A percentile compares a stretch with the other conserved stretches of the same genome.
These are phyloP conservation scores for Tetrax tetrax DNA, from an alignment of 2,113 vertebrate species.

Conservation along the genomic window DNA sequence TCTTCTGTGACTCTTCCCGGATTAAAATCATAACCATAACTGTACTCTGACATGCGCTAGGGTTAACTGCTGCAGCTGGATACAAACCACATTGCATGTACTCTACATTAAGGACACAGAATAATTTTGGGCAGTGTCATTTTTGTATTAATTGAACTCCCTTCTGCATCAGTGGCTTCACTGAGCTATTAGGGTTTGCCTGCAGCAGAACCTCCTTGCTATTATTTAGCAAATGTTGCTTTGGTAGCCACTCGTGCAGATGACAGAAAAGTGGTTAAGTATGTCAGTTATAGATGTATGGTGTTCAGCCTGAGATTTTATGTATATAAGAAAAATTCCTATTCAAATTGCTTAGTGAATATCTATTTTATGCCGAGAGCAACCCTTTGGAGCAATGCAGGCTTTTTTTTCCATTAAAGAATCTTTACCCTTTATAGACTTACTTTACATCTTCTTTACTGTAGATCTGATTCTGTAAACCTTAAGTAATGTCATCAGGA, in stretches of 20 bases:
- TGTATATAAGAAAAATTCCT: background rate
- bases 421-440: background rate
- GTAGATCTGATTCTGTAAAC: background rate
- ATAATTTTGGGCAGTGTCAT: slow-evolving; percentile 16
- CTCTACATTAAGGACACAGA: background rate
- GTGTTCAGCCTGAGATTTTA: background rate
- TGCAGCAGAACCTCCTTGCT: slow-evolving; percentile 10
- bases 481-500: background rate
- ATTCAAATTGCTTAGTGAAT: background rate
- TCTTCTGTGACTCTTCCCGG: background rate
- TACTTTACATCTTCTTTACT: background rate
- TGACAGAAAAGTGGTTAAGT: background rate
- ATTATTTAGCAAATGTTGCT: slow-evolving; percentile 41
- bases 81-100: accelerated
- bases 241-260: slow-evolving; percentile 31
- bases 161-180: slow-evolving; percentile 39
- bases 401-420: background rate
- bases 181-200: background rate
- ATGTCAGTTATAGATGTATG: background rate
- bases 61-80: background rate
- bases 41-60: background rate
- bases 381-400: background rate
- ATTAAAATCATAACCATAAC: background rate
- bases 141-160: slow-evolving; percentile 56
- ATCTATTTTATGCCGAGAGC: background rate